Evolutionary conservation across 2,113 vertebrate species (phyloP).

Genomic region (Burhinus bistriatus): DNA sequence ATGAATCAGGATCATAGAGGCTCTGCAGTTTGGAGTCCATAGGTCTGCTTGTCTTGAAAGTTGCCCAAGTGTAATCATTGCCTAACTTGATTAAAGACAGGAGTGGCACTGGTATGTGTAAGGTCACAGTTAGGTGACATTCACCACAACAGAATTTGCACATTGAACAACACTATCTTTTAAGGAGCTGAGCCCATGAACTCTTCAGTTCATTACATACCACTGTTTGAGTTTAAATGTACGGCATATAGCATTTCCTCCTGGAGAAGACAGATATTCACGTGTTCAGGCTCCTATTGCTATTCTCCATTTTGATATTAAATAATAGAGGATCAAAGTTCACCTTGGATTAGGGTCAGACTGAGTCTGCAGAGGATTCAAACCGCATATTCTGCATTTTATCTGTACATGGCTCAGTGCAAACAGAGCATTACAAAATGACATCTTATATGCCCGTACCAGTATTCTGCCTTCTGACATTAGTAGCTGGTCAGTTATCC

Average conservation of each 20-base stretch:
- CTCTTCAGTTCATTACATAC: background rate
- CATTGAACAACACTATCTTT: background rate
- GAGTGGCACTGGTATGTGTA: background rate
- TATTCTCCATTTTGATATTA: background rate
- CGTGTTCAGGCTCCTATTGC: background rate
- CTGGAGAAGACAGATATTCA: background rate
- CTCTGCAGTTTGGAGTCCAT: background rate
- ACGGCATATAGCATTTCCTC: background rate
- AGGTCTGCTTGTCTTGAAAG: background rate
- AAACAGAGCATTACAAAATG: background rate
- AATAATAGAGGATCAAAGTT: background rate
- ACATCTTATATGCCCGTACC: fast-evolving
- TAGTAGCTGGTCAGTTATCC: background rate
- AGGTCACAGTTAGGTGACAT: background rate
- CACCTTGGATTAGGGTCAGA: background rate
- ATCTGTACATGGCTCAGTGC: background rate
- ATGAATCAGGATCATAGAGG: background rate
- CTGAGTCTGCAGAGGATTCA: background rate
- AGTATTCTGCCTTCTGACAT: background rate
- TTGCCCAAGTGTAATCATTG: background rate
- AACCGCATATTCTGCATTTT: background rate
- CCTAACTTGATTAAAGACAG: background rate
- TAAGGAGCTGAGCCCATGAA: background rate
- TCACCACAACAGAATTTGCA: background rate
- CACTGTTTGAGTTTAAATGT: background rate